These are phyloP conservation scores for Silurus glanis DNA, from an alignment of 2,113 vertebrate genomes.

Conservation along the genomic window DNA sequence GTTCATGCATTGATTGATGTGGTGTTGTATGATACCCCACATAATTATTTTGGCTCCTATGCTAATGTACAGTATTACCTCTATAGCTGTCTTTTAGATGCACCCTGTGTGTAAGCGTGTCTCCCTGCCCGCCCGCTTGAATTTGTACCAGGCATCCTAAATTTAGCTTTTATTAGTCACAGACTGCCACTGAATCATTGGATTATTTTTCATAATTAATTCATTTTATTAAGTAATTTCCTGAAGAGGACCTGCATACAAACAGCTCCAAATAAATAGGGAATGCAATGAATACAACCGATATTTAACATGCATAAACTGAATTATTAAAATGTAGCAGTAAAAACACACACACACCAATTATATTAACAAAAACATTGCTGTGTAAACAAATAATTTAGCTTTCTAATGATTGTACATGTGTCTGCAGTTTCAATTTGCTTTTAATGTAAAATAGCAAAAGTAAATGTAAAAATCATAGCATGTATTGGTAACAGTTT, in stretches of 20 bases:
- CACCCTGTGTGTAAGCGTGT: not conserved
- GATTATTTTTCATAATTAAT: not conserved
- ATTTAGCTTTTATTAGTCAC: not conserved
- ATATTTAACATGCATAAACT: not conserved
- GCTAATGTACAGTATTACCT: conserved; percentile 41
- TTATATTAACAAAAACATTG: not conserved
- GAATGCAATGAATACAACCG: not conserved
- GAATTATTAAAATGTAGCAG: not conserved
- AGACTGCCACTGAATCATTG: not conserved
- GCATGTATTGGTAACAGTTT: not conserved
- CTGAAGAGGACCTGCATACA: not conserved
- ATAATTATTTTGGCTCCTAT: not conserved
- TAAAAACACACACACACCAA: not conserved
- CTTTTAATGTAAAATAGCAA: not conserved
- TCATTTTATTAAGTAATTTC: not conserved
- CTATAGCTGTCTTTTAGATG: not conserved
- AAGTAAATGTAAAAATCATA: not conserved
- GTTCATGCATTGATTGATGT: conserved; percentile 31
- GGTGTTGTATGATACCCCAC: conserved; percentile 20
- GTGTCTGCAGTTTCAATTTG: not conserved
- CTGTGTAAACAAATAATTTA: not conserved
- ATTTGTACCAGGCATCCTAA: not conserved
- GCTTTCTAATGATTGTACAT: not conserved
- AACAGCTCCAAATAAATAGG: not conserved
- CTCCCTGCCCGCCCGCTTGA: not conserved